Evolutionary conservation across 1,140 invertebrate genomes (phyloP).

Genomic region (Drosophila miranda): DNA sequence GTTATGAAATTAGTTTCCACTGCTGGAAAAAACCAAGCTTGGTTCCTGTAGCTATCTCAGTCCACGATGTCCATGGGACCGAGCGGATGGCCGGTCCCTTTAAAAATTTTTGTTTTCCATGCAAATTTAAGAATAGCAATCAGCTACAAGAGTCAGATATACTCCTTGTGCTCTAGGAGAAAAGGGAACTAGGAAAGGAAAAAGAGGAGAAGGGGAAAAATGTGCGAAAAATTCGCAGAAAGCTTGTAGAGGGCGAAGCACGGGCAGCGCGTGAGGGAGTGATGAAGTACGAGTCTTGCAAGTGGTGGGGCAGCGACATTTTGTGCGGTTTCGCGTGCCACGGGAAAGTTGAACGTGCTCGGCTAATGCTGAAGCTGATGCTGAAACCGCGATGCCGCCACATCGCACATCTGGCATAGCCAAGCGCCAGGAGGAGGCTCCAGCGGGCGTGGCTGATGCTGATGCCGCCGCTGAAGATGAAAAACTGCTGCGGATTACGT

Average conservation of each 20-base stretch:
- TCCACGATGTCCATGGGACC: too few relatives aligned
- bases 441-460: constrained; percentile 40
- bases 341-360: constrained; percentile 67
- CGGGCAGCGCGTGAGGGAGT: constrained; percentile 15
- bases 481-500: constrained; percentile 61
- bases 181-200: constrained; percentile 2
- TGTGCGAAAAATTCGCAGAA: constrained; percentile 62
- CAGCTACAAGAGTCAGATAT: constrained; percentile 1
- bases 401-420: constrained; percentile 21
- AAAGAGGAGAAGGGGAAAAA: constrained; percentile 16
- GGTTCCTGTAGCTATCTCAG: too few relatives aligned
- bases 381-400: constrained; percentile 5
- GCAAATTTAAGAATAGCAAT: too few relatives aligned
- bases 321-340: constrained; percentile 76
- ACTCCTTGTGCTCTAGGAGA: not conserved
- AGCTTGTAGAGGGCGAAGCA: not conserved
- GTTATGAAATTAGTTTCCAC: too few relatives aligned
- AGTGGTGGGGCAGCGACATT: constrained; percentile 43
- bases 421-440: constrained; percentile 9
- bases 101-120: too few relatives aligned
- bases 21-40: too few relatives aligned
- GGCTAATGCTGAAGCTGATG: constrained; percentile 38
- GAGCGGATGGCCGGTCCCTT: too few relatives aligned
- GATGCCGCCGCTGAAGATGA: constrained; percentile 36
- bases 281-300: constrained; percentile 27